phyloP scores from a whole-genome alignment of 2,888 invertebrate species.

The Drosophila fungiperda region DNA sequence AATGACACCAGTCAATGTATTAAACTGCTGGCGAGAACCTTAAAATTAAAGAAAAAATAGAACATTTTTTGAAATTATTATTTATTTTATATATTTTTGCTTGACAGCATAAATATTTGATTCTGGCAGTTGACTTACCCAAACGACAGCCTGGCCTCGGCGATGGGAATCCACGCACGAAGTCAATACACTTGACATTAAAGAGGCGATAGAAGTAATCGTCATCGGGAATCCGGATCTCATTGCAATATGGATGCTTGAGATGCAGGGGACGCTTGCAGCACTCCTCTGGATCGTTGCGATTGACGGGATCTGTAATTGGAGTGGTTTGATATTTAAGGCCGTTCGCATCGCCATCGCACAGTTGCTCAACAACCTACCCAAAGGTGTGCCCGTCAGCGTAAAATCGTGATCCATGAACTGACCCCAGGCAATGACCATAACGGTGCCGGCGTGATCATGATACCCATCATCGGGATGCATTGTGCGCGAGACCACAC shows the following conservation, averaged over 20 bases:
- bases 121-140: slow-evolving; percentile 86
- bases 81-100: neutral
- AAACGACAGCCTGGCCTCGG: slow-evolving; percentile 94
- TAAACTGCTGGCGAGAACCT: slow-evolving; percentile 94
- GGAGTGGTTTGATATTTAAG: neutral
- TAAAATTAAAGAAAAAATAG: neutral
- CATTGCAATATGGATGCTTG: slow-evolving; percentile 96
- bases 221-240: slow-evolving; percentile 94
- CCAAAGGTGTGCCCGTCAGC: slow-evolving; percentile 93
- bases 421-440: slow-evolving; percentile 96
- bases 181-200: slow-evolving; percentile 94
- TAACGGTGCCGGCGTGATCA: slow-evolving; percentile 96
- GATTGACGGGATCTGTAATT: slow-evolving; percentile 90
- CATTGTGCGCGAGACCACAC: slow-evolving; percentile 95
- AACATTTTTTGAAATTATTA: neutral
- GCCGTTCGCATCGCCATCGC: neutral
- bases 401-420: slow-evolving; percentile 98
- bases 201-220: slow-evolving; percentile 95
- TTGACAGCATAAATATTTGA: neutral
- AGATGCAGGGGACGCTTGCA: slow-evolving; percentile 92
- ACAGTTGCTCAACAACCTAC: slow-evolving; percentile 85
- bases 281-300: slow-evolving; percentile 96
- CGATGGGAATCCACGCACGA: slow-evolving; percentile 95
- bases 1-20: slow-evolving; percentile 93
- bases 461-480: slow-evolving; percentile 97